Base-by-base conservation (phyloP, 2,113 vertebrate species). In the Philantomba maxwellii region DNA sequence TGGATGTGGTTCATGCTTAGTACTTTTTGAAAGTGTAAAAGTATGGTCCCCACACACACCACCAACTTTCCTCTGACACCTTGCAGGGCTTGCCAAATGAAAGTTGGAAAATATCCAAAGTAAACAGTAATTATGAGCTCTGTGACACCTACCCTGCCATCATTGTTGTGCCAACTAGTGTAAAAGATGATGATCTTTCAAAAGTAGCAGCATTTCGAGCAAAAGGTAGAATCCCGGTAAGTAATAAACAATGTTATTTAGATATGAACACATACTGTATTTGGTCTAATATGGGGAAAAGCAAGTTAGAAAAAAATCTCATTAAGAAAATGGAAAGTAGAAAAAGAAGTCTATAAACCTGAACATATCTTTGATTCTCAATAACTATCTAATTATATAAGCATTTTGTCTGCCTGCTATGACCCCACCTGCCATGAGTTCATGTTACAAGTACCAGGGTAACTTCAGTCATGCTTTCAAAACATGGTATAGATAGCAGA, bases 71-170 rank as follows among this genome's bases (percentile, higher is more conserved):
- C 64, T 60, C 55, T 85, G 7, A 93, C 36, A 53, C 30, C 39
- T 47, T 66, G 2, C 96, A 99, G 99, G 99, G 99, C 77, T 99
- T 99, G 77, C 99, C 99, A 11, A 99, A 99, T 89, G 99, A 99
- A 98, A 99, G 99, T 97, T 99, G 99, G 99, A 99, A 99, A 97
- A 99, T 99, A 98, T 99, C 99, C 94, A 99, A 99, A 98, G 98
- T 99, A 66, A 99, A 99, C 98, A 99, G 97, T 98, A 99, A 85
- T 93, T 99, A 99, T 73, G 99, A 99, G 91, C 99, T 99, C 93
- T 99, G 99, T 93, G 99, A 99, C 95, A 99, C 99, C 0, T 99
- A 99, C 25, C 99, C 99, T 78, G 98, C 99, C 55, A 6, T 99
- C 96, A 98, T 99, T 94, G 99, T 99, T 80, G 98, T 99, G 96